Base-by-base conservation (phyloP, 2,888 invertebrate species). In the Drosophila borborema region DNA sequence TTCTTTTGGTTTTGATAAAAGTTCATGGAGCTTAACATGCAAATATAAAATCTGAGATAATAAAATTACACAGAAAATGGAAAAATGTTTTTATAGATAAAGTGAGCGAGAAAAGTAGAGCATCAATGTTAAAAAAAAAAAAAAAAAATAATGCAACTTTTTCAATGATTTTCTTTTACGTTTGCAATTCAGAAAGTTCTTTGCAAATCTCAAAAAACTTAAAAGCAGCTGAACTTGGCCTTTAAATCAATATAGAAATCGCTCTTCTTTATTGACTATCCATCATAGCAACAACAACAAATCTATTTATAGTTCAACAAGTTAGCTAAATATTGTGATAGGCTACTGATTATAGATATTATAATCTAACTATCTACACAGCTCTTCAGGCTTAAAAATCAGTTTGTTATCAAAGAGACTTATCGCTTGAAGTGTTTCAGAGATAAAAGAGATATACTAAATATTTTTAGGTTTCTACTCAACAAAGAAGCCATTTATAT, bases 1-100 rank as follows among this genome's bases (percentile, higher is more conserved):
- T 12, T 18, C n/a, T 51, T 61, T 64, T 53, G 51, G 41, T 41
- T 71, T 75, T 55, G 64, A 16, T 28, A 53, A 71, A 64, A 63
- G 40, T 64, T 67, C 54, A 31, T 31, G 34, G 12, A 36, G n/a
- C 43, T 16, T 8, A 65, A 36, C n/a, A 48, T 23, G 59, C 12
- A 18, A 38, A 31, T 38, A 16, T 20, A 49, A 31, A 14, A 46
- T 41, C 41, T 18, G 28, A 28, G 41, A 55, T 55, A 61, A 59
- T 60, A 65, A 43, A 55, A 41, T 16, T 16, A 53, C 34, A 49
- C 49, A 51, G 23, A 16, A 45, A 48, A 12, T 34, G 53, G 36
- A 23, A 43, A 41, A n/a, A 55, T 41, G 7, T 55, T 41, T 41
- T 41, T 31, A 55, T 31, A 31, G 54, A 40, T n/a, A 38, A 40